Evolutionary conservation across 2,113 vertebrate genomes (phyloP), one percentile per base, ranked within the genome.

Genomic region (Calidris pugnax): DNA sequence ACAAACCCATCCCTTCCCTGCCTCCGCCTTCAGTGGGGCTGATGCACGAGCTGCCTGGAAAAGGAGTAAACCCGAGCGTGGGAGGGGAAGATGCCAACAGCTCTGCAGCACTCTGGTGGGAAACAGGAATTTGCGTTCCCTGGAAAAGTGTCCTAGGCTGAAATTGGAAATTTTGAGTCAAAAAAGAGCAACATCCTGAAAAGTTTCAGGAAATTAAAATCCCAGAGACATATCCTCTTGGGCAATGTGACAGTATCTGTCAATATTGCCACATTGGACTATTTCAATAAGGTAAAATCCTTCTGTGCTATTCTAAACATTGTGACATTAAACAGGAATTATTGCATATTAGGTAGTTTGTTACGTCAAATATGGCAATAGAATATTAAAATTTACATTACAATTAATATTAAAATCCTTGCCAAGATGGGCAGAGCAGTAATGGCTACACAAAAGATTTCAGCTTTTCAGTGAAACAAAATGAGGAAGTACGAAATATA

Each of bases 401-500:
- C 47, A 89, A 85, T 92, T 83, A 73, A 59, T n/a, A 75, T 35
- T 43, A 69, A 89, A 86, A 81, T 56, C 67, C 69, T 57, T 68
- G 68, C 62, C 71, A 55, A 79, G 89, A 87, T 85, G 85, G 67
- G 55, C 82, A 73, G 74, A 91, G 35, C 47, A n/a, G 68, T 87
- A 91, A 85, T 87, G 86, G 47, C 83, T 76, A 79, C 50, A 75
- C 47, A 72, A 69, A 95, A 87, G 62, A 35, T 57, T 92, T 89
- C 72, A 88, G 55, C 82, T 90, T 90, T 95, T 93, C 89, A 94
- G 77, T 0, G 27, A 63, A 87, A 57, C 32, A 45, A 89, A 87
- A 92, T 69, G 57, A 96, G 81, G 50, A 80, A 79, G 50, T 48
- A 79, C 12, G 48, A 95, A 96, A 93, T 94, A 96, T 45, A 67